A percentile compares a stretch with the other conserved stretches of the same genome.
These are phyloP conservation scores for Monopis laevigella DNA, from an alignment of 2,888 invertebrate species.

Conservation along the genomic window DNA sequence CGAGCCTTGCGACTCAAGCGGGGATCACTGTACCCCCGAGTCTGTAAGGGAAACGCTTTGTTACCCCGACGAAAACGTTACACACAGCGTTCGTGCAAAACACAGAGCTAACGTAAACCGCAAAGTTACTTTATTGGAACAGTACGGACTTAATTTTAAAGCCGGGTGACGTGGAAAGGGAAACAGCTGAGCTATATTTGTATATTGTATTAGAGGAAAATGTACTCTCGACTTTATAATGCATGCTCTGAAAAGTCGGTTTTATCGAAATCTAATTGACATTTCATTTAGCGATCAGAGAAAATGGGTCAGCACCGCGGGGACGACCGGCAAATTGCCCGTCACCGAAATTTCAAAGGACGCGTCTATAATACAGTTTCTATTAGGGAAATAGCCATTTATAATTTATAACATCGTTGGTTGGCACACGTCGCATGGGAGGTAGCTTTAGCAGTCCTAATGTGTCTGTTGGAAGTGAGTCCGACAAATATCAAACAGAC, in stretches of 20 bases:
- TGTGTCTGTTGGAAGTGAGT: too few relatives aligned
- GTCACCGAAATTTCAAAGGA: constrained; percentile 4
- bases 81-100: background rate
- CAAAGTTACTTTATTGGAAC: constrained; percentile 2
- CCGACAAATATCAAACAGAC: too few relatives aligned
- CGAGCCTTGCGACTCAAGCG: constrained; percentile 18
- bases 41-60: constrained; percentile 25
- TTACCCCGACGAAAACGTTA: constrained; percentile 12
- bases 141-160: constrained; percentile 8
- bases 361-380: background rate
- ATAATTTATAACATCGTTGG: too few relatives aligned
- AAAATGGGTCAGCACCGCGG: constrained; percentile 6
- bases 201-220: background rate
- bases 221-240: too few relatives aligned
- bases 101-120: constrained; percentile 2
- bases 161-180: constrained; percentile 10
- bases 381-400: constrained; percentile 1
- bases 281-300: background rate
- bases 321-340: background rate
- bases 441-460: too few relatives aligned
- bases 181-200: constrained; percentile 4
- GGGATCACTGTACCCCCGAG: constrained; percentile 23
- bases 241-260: too few relatives aligned
- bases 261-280: too few relatives aligned
- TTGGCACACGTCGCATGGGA: too few relatives aligned